Conservation (phyloP, 2,797 vertebrate species). For the Lacerta bilineata region DNA sequence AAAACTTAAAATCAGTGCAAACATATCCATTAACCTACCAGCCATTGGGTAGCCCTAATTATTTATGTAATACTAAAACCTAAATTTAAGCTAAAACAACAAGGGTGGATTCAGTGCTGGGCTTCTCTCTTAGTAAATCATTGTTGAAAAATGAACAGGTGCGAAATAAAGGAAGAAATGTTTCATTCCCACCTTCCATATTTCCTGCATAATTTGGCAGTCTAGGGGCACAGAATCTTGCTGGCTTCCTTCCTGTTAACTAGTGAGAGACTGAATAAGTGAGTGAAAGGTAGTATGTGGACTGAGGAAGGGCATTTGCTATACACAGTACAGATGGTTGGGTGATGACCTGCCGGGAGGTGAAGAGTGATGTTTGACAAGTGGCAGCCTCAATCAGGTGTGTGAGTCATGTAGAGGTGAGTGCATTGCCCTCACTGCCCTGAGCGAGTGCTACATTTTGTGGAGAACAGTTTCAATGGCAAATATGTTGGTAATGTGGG, state of each 20-base stretch:
- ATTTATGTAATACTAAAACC: neutral
- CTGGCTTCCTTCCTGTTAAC: neutral
- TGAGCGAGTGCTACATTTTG: constrained; percentile 10
- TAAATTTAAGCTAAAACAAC: neutral
- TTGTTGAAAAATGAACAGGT: neutral
- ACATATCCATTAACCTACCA: neutral
- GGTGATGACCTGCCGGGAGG: constrained; percentile 3
- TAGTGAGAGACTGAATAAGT: neutral
- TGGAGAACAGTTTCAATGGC: neutral
- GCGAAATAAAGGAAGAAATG: neutral
- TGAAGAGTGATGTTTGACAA: constrained; percentile 21
- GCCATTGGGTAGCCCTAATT: neutral
- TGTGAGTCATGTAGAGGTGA: neutral
- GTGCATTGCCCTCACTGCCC: neutral
- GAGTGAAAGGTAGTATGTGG: neutral
- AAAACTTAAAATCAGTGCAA: neutral
- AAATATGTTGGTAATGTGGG: neutral
- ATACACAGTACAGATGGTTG: neutral
- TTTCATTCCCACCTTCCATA: constrained; percentile 8
- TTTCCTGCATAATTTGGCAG: constrained; percentile 8
- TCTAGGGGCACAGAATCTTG: neutral
- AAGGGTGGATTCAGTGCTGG: neutral
- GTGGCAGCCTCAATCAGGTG: constrained; percentile 2
- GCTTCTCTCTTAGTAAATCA: neutral
- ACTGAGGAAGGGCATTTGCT: neutral